Base-by-base conservation (phyloP, 2,113 vertebrate species). In the Salvator merianae region DNA sequence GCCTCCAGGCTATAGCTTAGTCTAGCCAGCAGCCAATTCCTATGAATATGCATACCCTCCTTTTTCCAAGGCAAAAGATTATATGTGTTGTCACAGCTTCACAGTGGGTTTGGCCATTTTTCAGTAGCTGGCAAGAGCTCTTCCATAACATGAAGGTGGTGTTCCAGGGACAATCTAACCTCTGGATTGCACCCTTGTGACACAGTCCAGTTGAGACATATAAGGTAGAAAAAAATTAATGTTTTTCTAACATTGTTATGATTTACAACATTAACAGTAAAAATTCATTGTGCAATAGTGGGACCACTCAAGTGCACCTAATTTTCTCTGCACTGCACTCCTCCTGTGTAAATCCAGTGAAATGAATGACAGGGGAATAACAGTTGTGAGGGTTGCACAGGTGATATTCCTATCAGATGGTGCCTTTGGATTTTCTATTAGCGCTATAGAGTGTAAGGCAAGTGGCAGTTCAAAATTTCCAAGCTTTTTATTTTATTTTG, bases 391-490 rank as follows among this genome's bases (percentile, higher is more conserved):
- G 53, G 32, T 85, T 85, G 69, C 77, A 85, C 69, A 34, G 38
- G 55, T 65, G 55, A 38, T 63, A 18, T 79, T 79, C 40, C 83
- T 85, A 63, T 85, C 83, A 85, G 83, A 73, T 85, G 83, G 83
- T 85, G 83, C 83, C 83, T 85, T 85, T 83, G 91, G 89, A 81
- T 95, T 95, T 96, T 95, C 84, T 95, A 92, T 86, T 85, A 93
- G 90, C 94, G 91, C 82, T 92, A 81, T 90, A 93, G 92, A 95
- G 93, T 92, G 91, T 92, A 92, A 92, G 86, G 71, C 87, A 89
- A 93, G 94, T 94, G 95, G 93, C 90, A 93, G 94, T 96, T 96
- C 95, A 89, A 24, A 89, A 94, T 94, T 85, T 95, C 93, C 92
- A 93, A 75, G 66, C 84, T 91, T 91, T 59, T 20, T 88, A 84